phyloP scores from a whole-genome alignment of 2,888 invertebrate genomes.

The Adineta ricciae region DNA sequence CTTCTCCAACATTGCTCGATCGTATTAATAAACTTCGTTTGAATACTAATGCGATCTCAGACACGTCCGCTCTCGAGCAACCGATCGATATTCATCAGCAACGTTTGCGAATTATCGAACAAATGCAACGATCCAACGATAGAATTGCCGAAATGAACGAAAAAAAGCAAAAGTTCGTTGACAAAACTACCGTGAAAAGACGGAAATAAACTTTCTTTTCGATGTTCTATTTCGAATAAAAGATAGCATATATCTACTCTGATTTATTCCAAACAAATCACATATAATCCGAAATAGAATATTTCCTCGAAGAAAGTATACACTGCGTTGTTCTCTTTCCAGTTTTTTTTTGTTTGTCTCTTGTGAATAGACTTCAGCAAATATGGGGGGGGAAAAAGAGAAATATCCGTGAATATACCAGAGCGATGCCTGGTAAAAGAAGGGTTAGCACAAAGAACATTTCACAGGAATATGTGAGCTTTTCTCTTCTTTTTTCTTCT shows the following conservation, averaged over 20 bases:
- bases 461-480: constrained; percentile 5
- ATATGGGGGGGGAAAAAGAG: not conserved
- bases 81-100: not conserved
- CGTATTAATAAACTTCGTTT: constrained; percentile 2
- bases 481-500: not conserved
- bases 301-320: not conserved
- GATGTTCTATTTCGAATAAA: not conserved
- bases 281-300: not conserved
- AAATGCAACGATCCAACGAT: not conserved
- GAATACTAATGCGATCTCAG: not conserved
- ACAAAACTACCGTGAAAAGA: not conserved
- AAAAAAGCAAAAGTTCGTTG: not conserved
- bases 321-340: not conserved
- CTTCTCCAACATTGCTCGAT: not conserved
- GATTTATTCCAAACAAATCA: not conserved
- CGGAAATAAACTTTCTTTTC: not conserved
- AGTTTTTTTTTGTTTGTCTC: not conserved
- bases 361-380: not conserved
- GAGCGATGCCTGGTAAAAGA: not conserved
- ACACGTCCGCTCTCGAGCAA: not conserved
- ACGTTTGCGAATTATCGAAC: not conserved
- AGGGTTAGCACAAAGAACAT: constrained; percentile 11
- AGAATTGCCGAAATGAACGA: not conserved
- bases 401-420: not conserved
- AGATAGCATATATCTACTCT: not conserved